These are phyloP conservation scores for Tanaodytes sp. DNA, from an alignment of 2,888 invertebrate genomes.

Conservation along the genomic window DNA sequence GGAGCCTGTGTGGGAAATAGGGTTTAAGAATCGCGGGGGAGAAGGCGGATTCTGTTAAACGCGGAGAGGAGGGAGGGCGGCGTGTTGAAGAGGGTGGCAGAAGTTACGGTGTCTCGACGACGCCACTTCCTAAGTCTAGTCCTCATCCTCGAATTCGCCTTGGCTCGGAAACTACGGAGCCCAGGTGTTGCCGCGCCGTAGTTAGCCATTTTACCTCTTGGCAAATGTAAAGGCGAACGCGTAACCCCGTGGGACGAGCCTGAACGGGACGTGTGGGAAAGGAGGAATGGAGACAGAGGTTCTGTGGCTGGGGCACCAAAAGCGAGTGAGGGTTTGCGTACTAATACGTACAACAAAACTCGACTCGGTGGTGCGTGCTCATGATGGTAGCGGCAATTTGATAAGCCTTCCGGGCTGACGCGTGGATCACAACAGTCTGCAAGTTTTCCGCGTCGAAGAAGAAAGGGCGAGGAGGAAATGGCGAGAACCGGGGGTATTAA, in stretches of 20 bases:
- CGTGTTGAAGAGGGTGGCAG: conserved; percentile 62
- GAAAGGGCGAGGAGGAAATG: conserved; percentile 42
- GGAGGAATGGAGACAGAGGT: conserved; percentile 24
- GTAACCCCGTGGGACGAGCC: conserved; percentile 52
- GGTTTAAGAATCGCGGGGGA: conserved; percentile 48
- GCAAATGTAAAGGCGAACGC: conserved; percentile 59
- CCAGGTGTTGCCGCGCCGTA: conserved; percentile 61
- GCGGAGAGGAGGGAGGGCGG: conserved; percentile 11
- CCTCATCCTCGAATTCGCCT: conserved; percentile 54
- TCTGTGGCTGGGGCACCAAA: conserved; percentile 43
- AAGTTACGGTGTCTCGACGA: conserved; percentile 72
- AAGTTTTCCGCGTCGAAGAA: conserved; percentile 59
- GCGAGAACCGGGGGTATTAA: conserved; percentile 62
- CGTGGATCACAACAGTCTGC: conserved; percentile 63
- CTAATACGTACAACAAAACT: conserved; percentile 51
- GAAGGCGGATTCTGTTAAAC: too few species aligned
- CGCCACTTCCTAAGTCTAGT: conserved; percentile 58
- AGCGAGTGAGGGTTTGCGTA: conserved; percentile 50
- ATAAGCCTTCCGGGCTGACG: conserved; percentile 70
- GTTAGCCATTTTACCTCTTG: conserved; percentile 63
- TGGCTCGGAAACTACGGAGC: conserved; percentile 57
- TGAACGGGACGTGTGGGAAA: conserved; percentile 15
- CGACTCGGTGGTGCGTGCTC: conserved; percentile 49
- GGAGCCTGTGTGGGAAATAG: conserved; percentile 43
- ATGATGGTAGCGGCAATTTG: conserved; percentile 62